Percentiles rank a stretch among this genome's conserved stretches.
Evolutionary conservation across 2,113 vertebrate genomes (phyloP).

Genomic region (Ploceus nigricollis): DNA sequence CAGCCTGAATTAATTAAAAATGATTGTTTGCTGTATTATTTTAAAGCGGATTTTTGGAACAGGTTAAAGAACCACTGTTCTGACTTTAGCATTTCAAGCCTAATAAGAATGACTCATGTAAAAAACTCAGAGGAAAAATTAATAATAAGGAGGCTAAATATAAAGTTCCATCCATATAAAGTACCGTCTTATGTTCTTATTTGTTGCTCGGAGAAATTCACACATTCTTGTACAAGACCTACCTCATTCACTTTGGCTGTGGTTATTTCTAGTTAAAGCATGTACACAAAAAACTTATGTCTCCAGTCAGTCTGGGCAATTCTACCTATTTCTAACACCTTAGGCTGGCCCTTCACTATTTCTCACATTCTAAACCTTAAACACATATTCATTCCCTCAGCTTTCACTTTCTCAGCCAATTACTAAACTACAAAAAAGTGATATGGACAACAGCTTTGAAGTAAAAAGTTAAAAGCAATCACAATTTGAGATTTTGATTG

Average conservation of each 20-base stretch:
- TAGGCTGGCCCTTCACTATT: not conserved
- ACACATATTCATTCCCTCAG: not conserved
- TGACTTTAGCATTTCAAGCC: not conserved
- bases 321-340: not conserved
- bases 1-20: slow-evolving; percentile 59
- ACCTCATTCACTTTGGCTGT: not conserved
- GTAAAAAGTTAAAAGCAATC: not conserved
- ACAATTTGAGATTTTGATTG: not conserved
- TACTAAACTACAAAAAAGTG: not conserved
- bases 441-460: not conserved
- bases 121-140: not conserved
- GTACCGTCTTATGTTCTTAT: not conserved
- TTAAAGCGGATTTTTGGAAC: not conserved
- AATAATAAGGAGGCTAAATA: not conserved
- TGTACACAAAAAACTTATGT: not conserved
- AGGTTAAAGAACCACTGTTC: slow-evolving; percentile 21
- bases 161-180: not conserved
- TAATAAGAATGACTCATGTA: not conserved
- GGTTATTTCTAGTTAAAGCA: slow-evolving; percentile 1
- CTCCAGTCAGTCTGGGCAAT: not conserved
- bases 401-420: not conserved
- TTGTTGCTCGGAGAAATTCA: slow-evolving; percentile 2
- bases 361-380: not conserved
- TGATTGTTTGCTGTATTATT: slow-evolving; percentile 32
- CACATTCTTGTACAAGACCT: not conserved